A percentile compares a stretch with the other conserved stretches of the same genome.
These are phyloP conservation scores for Syrphus vitripennis DNA, from an alignment of 2,888 invertebrate genomes.

Conservation along the genomic window DNA sequence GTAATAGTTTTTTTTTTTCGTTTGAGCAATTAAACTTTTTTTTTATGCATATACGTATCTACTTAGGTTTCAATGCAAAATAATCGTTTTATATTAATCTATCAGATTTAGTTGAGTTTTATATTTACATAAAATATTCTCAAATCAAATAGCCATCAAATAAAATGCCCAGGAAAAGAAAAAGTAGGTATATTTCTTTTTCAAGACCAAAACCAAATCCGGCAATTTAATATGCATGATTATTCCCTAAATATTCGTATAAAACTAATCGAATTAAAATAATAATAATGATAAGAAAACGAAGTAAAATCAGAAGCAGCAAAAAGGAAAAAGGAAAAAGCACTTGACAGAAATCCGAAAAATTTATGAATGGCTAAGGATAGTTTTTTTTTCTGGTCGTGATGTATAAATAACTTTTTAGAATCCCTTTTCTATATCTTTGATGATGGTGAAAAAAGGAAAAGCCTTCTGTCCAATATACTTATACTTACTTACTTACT, in stretches of 20 bases:
- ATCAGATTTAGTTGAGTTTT: no score
- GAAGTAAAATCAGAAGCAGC: background rate
- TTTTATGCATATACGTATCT: no score
- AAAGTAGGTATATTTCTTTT: background rate
- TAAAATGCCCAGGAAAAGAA: background rate
- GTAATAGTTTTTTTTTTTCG: no score
- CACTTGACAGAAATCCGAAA: background rate
- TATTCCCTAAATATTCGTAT: background rate
- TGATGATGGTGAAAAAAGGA: background rate
- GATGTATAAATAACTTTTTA: background rate
- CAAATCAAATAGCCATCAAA: background rate
- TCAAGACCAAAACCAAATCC: background rate
- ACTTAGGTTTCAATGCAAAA: no score
- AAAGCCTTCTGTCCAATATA: background rate
- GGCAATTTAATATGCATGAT: background rate
- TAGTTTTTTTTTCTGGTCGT: background rate
- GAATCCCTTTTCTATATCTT: background rate
- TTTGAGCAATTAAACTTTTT: no score
- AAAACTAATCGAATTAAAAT: background rate
- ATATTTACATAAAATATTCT: no score
- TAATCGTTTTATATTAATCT: no score
- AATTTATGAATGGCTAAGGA: background rate
- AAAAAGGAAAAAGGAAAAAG: background rate
- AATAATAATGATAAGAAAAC: no score
- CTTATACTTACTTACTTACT: no score